phyloP scores from a whole-genome alignment of 2,797 vertebrate genomes.

The Pampus argenteus region DNA sequence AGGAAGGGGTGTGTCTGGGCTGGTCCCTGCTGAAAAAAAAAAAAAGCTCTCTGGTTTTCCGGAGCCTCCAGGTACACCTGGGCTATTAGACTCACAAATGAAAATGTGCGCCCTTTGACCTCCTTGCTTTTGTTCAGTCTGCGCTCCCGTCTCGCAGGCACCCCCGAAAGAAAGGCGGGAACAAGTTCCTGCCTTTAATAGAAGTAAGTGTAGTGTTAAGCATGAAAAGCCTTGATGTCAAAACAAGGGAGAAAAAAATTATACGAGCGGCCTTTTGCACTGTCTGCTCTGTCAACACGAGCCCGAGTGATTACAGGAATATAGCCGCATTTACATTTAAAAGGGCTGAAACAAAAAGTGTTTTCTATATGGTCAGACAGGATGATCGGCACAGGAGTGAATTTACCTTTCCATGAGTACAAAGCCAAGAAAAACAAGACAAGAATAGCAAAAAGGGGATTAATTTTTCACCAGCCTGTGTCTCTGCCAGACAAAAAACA shows the following conservation, averaged over 20 bases:
- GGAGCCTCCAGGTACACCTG: conserved; percentile 77
- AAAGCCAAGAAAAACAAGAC: conserved; percentile 59
- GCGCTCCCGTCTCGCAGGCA: conserved; percentile 25
- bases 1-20: conserved; percentile 61
- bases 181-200: conserved; percentile 47
- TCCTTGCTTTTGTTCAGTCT: conserved; percentile 72
- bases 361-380: conserved; percentile 39
- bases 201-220: conserved; percentile 43
- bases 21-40: conserved; percentile 33
- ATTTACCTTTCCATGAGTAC: conserved; percentile 43
- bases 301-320: conserved; percentile 51
- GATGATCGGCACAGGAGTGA: conserved; percentile 28
- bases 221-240: conserved; percentile 50
- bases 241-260: conserved; percentile 43
- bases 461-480: conserved; percentile 51
- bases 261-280: conserved; percentile 45
- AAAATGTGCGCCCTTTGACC: conserved; percentile 79
- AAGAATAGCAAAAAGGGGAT: conserved; percentile 53
- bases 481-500: conserved; percentile 39
- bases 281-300: conserved; percentile 46
- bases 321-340: conserved; percentile 47
- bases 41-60: conserved; percentile 51
- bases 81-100: conserved; percentile 77
- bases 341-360: conserved; percentile 58
- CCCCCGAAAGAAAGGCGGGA: conserved; percentile 39